Base-by-base conservation (phyloP, 1,140 invertebrate species). In the Palaemon carinicauda region DNA sequence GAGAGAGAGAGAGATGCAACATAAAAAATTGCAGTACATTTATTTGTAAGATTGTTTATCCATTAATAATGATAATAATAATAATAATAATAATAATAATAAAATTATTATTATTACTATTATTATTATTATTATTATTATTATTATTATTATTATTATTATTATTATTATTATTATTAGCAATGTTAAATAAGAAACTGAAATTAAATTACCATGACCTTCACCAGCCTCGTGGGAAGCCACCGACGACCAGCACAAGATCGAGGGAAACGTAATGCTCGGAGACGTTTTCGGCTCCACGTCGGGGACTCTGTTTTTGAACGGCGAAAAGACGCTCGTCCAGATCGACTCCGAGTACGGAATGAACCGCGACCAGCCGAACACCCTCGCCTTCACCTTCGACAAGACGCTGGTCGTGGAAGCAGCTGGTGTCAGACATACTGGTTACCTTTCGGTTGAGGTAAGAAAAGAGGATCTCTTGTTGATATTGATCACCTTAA, bases 171-270 rank as follows among this genome's bases (percentile, higher is more conserved):
- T n/a, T n/a, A n/a, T n/a, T n/a, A n/a, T n/a, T n/a, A n/a, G n/a
- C n/a, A n/a, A n/a, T n/a, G 60, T 27, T 3, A 69, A 17, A 29
- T 27, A 14, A 15, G n/a, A 3, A 5, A 27, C 21, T 69, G 21
- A 24, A 15, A 24, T 27, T 17, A 27, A 1, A 15, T 69, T 0
- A 4, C 9, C 24, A 9, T 24, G 65, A 24, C 24, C 24, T 24
- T 17, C 31, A 82, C 24, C 31, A 82, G 80, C 80, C n/a, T 71
- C 60, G 21, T 83, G 82, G 82, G 73, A 83, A n/a, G 29, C n/a
- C 27, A 24, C 19, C 19, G 27, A 14, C 0, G 52, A 53, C 1
- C 73, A 60, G 52, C 82, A 83, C 52, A 41, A n/a, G 10, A 33
- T 56, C 17, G 73, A 52, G 15, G 52, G 50, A 3, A n/a, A 41